These are phyloP conservation scores for Leptopterna dolabrata DNA, from an alignment of 2,888 invertebrate genomes.

Conservation along the genomic window DNA sequence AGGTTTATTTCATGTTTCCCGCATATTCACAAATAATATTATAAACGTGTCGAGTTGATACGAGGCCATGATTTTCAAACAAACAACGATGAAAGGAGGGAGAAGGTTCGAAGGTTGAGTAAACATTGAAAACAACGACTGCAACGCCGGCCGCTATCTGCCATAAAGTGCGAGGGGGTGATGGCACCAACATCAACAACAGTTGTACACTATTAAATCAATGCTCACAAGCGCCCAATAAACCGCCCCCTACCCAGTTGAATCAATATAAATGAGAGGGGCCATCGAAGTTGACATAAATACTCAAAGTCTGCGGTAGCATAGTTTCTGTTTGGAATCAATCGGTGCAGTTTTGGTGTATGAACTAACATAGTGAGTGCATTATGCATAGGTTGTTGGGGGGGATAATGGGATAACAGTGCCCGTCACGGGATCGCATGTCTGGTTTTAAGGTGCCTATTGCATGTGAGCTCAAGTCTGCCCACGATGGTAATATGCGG, in stretches of 20 bases:
- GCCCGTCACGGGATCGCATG: conserved; percentile 8
- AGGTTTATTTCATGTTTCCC: no score
- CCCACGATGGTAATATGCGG: background rate
- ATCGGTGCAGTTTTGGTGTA: no score
- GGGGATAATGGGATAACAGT: background rate
- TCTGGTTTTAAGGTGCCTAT: background rate
- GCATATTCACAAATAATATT: background rate
- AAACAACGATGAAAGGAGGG: background rate
- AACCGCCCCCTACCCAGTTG: background rate
- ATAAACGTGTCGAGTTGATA: background rate
- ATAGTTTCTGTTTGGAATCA: no score
- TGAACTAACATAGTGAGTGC: no score
- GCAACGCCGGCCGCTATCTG: background rate
- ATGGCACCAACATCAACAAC: background rate
- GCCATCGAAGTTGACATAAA: background rate
- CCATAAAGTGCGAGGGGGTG: background rate
- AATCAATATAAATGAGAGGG: background rate
- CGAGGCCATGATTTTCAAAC: background rate
- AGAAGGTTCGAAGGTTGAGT: background rate
- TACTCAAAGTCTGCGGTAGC: no score
- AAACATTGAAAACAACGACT: background rate
- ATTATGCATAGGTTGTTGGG: no score
- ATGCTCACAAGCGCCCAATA: background rate
- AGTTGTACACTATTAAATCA: background rate
- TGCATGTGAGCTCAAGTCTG: background rate